phyloP scores from a whole-genome alignment of 2,797 vertebrate genomes.

The Allobates femoralis region DNA sequence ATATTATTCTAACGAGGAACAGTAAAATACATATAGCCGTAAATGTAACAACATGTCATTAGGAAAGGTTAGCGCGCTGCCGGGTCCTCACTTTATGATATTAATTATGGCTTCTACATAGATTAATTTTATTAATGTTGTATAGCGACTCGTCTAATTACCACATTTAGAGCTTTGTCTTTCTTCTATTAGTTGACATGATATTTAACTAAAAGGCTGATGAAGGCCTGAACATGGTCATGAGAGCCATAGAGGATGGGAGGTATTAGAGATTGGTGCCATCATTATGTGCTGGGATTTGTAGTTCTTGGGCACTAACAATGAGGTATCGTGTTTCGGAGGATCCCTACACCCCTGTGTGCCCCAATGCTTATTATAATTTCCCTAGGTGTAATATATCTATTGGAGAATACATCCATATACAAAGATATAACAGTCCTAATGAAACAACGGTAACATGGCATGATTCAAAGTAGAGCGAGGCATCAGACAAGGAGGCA shows the following conservation, averaged over 20 bases:
- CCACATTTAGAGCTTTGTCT: slow-evolving; percentile 17
- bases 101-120: slow-evolving; percentile 32
- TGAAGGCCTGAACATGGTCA: neutral
- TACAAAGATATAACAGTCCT: too few relatives aligned
- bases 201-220: slow-evolving; percentile 17
- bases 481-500: too few relatives aligned
- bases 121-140: slow-evolving; percentile 44
- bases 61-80: slow-evolving; percentile 7
- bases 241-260: neutral
- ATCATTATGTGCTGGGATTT: neutral
- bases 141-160: neutral
- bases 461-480: too few relatives aligned
- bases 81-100: slow-evolving; percentile 26
- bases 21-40: slow-evolving; percentile 30
- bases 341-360: neutral
- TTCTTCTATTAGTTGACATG: slow-evolving; percentile 19
- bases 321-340: too few relatives aligned
- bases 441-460: too few relatives aligned
- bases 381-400: too few relatives aligned
- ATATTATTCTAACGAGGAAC: slow-evolving; percentile 27
- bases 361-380: too few relatives aligned
- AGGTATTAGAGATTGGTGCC: neutral
- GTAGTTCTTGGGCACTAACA: neutral
- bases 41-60: slow-evolving; percentile 52
- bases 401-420: too few relatives aligned